Evolutionary conservation across 2,797 vertebrate species (phyloP).

Genomic region (Mycteria americana): DNA sequence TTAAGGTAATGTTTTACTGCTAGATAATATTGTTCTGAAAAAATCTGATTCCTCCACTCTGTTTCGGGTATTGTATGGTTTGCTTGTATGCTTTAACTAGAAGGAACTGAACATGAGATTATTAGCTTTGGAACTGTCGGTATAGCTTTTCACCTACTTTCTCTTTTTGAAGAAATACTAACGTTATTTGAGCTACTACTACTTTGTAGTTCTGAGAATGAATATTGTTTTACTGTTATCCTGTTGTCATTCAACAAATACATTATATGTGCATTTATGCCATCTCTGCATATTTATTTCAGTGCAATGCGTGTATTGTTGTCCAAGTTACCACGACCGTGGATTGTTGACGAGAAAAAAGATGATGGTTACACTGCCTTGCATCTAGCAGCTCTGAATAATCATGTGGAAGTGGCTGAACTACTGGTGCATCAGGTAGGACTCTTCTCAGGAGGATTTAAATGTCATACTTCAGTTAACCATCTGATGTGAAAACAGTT

Average conservation of each 20-base stretch:
- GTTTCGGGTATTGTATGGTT: neutral
- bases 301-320: conserved; percentile 97
- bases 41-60: neutral
- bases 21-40: neutral
- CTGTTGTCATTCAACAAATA: neutral
- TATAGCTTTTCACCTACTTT: neutral
- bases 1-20: neutral
- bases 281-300: conserved; percentile 4
- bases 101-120: neutral
- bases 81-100: neutral
- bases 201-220: neutral
- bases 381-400: conserved; percentile 97
- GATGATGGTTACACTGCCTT: conserved; percentile 98
- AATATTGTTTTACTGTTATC: neutral
- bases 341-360: conserved; percentile 99
- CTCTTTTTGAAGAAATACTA: neutral
- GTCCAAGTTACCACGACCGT: conserved; percentile 95
- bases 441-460: neutral
- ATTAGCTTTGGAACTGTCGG: neutral
- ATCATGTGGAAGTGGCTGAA: conserved; percentile 98
- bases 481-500: neutral
- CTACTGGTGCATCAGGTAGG: conserved; percentile 96
- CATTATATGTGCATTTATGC: neutral
- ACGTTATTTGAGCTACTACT: neutral
- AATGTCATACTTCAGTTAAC: conserved; percentile 1